Percentiles rank a stretch among this genome's conserved stretches.
Evolutionary conservation across 2,113 vertebrate genomes (phyloP).

Genomic region (Myiozetetes cayanensis): DNA sequence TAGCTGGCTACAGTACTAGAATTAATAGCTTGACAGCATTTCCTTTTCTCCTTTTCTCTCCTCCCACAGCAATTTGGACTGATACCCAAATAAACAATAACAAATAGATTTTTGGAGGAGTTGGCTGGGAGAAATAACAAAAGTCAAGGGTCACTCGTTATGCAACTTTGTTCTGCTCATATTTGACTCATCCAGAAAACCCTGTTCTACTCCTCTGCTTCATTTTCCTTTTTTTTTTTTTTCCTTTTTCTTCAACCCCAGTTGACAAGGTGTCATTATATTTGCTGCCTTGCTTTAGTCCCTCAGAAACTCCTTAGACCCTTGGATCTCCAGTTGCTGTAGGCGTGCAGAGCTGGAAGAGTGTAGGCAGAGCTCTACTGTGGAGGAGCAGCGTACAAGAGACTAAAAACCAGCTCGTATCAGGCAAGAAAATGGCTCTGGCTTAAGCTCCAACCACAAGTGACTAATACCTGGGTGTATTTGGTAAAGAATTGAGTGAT

Average conservation of each 20-base stretch:
- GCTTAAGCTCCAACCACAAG: background rate
- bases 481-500: background rate
- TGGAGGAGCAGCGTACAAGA: background rate
- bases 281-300: background rate
- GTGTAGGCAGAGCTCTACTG: background rate
- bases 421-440: background rate
- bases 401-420: background rate
- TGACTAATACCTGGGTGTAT: background rate
- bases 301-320: background rate
- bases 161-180: slow-evolving; percentile 13
- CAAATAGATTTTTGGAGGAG: slow-evolving; percentile 53
- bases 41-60: slow-evolving; percentile 35
- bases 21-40: slow-evolving; percentile 49
- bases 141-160: slow-evolving; percentile 48
- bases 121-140: slow-evolving; percentile 45
- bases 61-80: slow-evolving; percentile 61
- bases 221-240: background rate
- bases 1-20: slow-evolving; percentile 10
- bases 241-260: background rate
- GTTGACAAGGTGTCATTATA: background rate
- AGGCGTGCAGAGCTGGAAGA: background rate
- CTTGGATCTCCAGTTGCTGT: background rate
- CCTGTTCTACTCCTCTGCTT: background rate
- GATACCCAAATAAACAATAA: slow-evolving; percentile 66
- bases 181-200: slow-evolving; percentile 40